phyloP scores from a whole-genome alignment of 2,113 vertebrate genomes.

The Lonchura striata region DNA sequence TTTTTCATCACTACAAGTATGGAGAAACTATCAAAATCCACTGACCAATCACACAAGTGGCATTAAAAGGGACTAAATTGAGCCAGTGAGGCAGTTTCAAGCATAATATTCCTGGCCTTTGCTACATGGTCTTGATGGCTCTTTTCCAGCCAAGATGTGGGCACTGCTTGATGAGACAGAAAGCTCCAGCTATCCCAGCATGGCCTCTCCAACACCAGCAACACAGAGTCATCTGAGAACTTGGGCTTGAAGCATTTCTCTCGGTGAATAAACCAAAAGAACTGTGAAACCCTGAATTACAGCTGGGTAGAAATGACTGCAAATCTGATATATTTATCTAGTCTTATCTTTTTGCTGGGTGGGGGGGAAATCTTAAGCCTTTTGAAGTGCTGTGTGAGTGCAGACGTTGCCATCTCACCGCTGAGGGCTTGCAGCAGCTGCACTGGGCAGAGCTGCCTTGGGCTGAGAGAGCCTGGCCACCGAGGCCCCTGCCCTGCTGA shows the following conservation, averaged over 20 bases:
- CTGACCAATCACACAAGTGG: not conserved
- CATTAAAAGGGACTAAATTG: not conserved
- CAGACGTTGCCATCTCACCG: rapidly evolving
- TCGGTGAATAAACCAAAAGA: not conserved
- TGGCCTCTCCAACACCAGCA: not conserved
- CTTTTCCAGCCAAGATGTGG: not conserved
- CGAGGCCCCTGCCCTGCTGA: rapidly evolving
- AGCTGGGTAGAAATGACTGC: not conserved
- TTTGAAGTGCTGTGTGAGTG: not conserved
- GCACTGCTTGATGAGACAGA: not conserved
- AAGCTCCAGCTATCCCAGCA: not conserved
- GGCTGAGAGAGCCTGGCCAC: rapidly evolving
- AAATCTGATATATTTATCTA: not conserved
- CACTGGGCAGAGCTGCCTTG: too few relatives aligned
- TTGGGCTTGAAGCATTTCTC: not conserved
- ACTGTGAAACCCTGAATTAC: not conserved
- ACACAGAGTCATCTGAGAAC: not conserved
- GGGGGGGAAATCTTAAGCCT: not conserved
- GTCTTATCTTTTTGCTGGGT: not conserved
- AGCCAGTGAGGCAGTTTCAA: not conserved
- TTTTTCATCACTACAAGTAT: not conserved
- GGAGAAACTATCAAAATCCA: not conserved
- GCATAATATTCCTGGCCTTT: rapidly evolving
- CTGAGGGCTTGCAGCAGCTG: not conserved
- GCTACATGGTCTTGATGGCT: rapidly evolving